These are phyloP conservation scores for Acronicta psi DNA, from an alignment of 2,888 invertebrate genomes.

Conservation along the genomic window DNA sequence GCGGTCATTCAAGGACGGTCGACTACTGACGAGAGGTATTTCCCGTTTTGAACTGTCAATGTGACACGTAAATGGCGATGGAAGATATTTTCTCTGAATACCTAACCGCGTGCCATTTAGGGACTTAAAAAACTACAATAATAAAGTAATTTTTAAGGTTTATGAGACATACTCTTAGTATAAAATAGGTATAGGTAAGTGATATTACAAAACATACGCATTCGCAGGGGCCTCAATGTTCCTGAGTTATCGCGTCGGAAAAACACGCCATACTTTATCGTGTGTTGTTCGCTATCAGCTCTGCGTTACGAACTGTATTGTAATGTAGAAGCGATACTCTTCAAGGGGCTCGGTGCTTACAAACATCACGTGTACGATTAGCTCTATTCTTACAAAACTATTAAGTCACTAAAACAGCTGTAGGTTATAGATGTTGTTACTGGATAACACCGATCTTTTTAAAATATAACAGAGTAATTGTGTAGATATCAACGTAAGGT, in stretches of 20 bases:
- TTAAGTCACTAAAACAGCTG: constrained; percentile 16
- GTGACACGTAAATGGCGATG: constrained; percentile 66
- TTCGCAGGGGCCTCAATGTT: constrained; percentile 69
- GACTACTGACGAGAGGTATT: constrained; percentile 78
- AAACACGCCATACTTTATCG: constrained; percentile 84
- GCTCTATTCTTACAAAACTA: constrained; percentile 21
- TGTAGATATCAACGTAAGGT: constrained; percentile 10
- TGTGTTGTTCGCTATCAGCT: constrained; percentile 80
- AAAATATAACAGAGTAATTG: constrained; percentile 36
- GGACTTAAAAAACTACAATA: constrained; percentile 22
- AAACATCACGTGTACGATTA: constrained; percentile 26
- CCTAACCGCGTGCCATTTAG: background rate
- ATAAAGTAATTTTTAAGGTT: constrained; percentile 52
- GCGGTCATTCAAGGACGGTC: constrained; percentile 86
- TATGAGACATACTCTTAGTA: constrained; percentile 26
- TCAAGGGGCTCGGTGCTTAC: constrained; percentile 39
- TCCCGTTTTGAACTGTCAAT: constrained; percentile 79
- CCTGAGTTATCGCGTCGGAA: constrained; percentile 81
- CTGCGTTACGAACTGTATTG: constrained; percentile 64
- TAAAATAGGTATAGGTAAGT: constrained; percentile 45
- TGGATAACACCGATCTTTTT: constrained; percentile 9
- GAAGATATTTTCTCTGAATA: constrained; percentile 45
- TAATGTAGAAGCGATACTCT: constrained; percentile 47
- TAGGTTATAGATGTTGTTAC: constrained; percentile 4
- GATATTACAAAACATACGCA: constrained; percentile 37